Evolutionary conservation across 2,888 invertebrate species (phyloP), one percentile per base, ranked within the genome.

Genomic region (Candidula unifasciata): DNA sequence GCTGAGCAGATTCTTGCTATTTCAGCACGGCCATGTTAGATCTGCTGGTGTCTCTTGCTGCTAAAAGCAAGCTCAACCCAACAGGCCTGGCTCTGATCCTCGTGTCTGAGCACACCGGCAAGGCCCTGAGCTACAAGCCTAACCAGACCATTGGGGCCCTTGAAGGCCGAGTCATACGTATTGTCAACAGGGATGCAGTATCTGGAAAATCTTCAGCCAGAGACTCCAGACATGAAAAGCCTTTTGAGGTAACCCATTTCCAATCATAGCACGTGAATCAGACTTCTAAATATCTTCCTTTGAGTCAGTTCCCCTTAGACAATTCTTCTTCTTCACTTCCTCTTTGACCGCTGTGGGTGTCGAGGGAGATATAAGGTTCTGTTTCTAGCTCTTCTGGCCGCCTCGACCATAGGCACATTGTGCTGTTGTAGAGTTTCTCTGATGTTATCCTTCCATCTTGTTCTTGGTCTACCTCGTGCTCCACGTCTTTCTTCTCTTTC

Each of bases 1-100:
- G 60, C 5, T 60, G 44, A 44, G 44, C 44, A 35, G 60, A 66
- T 52, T 69, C 69, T 77, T 13, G 44, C 13, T 30, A 85, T 94
- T 94, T 86, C 94, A 96, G 96, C 92, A 96, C 96, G 37, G 96
- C 96, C 60, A 96, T 96, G 96, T 96, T 96, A 96, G 96, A 96
- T 92, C 95, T 96, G 76, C 94, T 96, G 88, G 95, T 96, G 81
- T 96, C 96, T 92, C 95, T 96, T 88, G 95, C 96, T 71, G 96
- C 96, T 76, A 95, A 95, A 76, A 95, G 96, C 93, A 95, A 96
- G 92, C 89, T 96, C 87, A 95, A 95, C 89, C 95, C 96, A 60
- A 95, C 96, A 86, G 95, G 95, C 87, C 95, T 96, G 93, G 95
- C 95, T 37, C 94, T 96, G 60, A 95, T 96, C 90, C 91, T 93